phyloP scores from a whole-genome alignment of 2,888 invertebrate genomes.

The Cheilosia variabilis region DNA sequence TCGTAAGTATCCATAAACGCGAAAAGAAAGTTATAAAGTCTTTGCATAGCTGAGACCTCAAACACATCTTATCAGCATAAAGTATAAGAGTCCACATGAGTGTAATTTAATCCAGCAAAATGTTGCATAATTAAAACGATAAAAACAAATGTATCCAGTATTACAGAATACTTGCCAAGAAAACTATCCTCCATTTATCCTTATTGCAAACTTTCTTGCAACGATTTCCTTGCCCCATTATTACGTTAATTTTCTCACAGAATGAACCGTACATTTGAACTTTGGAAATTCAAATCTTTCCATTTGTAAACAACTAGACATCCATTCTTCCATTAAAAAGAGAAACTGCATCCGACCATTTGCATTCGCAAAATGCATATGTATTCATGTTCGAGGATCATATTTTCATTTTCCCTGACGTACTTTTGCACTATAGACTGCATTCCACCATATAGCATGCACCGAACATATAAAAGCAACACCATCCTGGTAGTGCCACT shows the following conservation, averaged over 20 bases:
- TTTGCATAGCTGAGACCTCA: background rate
- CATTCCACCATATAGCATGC: slow-evolving; percentile 22
- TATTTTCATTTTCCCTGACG: slow-evolving; percentile 37
- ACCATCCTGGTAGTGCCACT: slow-evolving; percentile 26
- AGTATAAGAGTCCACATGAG: background rate
- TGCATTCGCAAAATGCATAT: slow-evolving; percentile 59
- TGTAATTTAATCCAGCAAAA: slow-evolving; percentile 29
- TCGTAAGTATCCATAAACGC: too few species aligned
- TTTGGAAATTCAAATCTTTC: slow-evolving; percentile 53
- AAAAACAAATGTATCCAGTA: background rate
- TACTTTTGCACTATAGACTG: slow-evolving; percentile 33
- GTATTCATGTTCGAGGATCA: slow-evolving; percentile 66
- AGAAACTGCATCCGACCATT: slow-evolving; percentile 36
- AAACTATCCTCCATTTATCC: background rate
- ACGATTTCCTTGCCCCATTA: slow-evolving; percentile 52
- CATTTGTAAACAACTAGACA: slow-evolving; percentile 48
- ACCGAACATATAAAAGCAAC: slow-evolving; percentile 17
- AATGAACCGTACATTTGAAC: slow-evolving; percentile 65
- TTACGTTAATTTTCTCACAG: slow-evolving; percentile 48
- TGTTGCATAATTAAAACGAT: slow-evolving; percentile 41
- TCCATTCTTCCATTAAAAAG: slow-evolving; percentile 27
- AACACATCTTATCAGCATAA: background rate
- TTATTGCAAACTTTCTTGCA: slow-evolving; percentile 29
- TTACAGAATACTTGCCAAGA: background rate
- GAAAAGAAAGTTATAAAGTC: too few species aligned